Evolutionary conservation across 2,888 invertebrate genomes (phyloP), one percentile per base, ranked within the genome.

Genomic region (Tetranychus truncatus): DNA sequence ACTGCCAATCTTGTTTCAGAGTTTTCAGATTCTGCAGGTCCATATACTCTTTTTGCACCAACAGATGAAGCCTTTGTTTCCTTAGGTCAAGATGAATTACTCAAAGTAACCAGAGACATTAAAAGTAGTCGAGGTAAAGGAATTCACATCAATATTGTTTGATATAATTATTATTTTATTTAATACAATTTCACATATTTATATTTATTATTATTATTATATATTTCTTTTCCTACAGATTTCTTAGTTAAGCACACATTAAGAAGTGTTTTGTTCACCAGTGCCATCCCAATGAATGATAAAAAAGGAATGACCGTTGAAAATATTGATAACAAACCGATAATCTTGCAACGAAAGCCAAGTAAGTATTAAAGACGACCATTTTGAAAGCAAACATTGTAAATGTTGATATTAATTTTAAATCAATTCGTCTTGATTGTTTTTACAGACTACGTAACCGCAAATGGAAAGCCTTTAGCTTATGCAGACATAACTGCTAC

Each of bases 401-500:
- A 55, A 55, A 9, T 9, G 7, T 55, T 5, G 6, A 55, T 15
- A 15, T 9, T 15, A 55, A 55, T 55, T 55, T 34, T 34, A 4
- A 34, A 65, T 65, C n/a, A 1, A 18, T n/a, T 65, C 6, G 8
- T 69, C 34, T 69, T 20, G 24, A 20, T 21, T 69, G 6, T 69
- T 69, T 24, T 24, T 9, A 7, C 73, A 79, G 79, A 78, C 66
- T 76, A 77, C 44, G 73, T 78, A 45, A 76, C 78, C 20, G 77
- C 79, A 20, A 77, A 79, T 75, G 78, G 77, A 7, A 77, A 78
- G 34, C 78, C 76, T 34, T 76, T 79, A 18, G 67, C 77, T 11
- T 79, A 91, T 80, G 78, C 80, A 1, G 80, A 80, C 75, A 79
- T 80, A 74, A 79, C 80, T 4, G 79, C 80, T 7, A 78, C 78